Conservation (phyloP, 1,140 invertebrate genomes). For the Pogonomyrmex californicus region DNA sequence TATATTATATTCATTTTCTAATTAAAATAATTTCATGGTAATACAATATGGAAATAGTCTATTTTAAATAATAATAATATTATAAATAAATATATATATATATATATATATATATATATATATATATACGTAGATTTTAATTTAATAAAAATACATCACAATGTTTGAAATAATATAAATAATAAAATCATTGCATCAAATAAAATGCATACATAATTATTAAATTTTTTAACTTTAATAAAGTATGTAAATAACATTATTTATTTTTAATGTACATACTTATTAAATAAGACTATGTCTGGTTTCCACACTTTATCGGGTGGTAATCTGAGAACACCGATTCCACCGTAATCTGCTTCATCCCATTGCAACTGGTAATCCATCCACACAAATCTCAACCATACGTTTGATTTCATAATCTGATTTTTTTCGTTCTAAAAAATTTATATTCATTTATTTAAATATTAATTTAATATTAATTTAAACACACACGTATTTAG, state of each 20-base stretch:
- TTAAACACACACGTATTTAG: not conserved
- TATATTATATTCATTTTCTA: not conserved
- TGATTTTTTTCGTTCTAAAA: constrained; percentile 99
- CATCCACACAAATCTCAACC: constrained; percentile 98
- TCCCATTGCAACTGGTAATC: constrained; percentile 99
- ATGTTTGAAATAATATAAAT: not conserved
- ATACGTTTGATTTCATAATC: constrained; percentile 99
- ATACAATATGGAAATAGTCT: not conserved
- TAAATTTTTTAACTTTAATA: not conserved
- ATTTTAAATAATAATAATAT: not conserved
- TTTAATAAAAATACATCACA: not conserved
- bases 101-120: too few species aligned
- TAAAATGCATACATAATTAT: not conserved
- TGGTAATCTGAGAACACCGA: constrained; percentile 97
- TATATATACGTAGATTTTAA: not conserved
- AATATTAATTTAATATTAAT: not conserved
- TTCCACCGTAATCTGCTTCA: constrained; percentile 98
- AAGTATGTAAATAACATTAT: not conserved
- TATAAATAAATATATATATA: too few species aligned
- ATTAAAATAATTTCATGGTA: not conserved
- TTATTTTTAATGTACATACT: constrained; percentile 90
- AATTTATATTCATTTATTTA: not conserved
- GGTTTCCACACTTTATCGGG: constrained; percentile 99
- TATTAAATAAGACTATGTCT: constrained; percentile 99
- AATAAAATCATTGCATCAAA: not conserved